Evolutionary conservation across 2,797 vertebrate genomes (phyloP), one percentile per base, ranked within the genome.

Genomic region (Emydoidea blandingii): DNA sequence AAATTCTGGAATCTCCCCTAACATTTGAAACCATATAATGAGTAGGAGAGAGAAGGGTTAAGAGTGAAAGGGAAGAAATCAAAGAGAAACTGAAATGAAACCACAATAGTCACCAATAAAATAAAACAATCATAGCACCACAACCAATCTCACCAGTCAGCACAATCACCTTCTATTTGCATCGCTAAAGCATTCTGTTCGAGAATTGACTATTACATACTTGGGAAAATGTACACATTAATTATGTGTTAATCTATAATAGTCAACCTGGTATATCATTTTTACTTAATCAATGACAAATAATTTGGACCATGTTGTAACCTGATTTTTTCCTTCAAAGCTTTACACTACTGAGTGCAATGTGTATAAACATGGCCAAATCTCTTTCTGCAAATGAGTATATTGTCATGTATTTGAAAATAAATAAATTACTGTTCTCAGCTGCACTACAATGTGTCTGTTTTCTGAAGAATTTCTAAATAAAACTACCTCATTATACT

Each of bases 51-150:
- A 86, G 16, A 76, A 76, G 23, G n/a, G 74, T 23, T 50, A 19
- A 74, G 25, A 72, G 31, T 37, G 78, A 83, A 4, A 25, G 9
- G 34, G 7, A 82, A 82, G n/a, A 50, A 12, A 14, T 53, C 3
- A 1, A 68, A 37, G 50, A 86, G 57, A 21, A 92, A 80, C 18
- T 87, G 78, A 93, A 87, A 72, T 0, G 1, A 25, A 85, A 16
- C 23, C 7, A 87, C 59, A 25, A 2, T 1, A 5, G 5, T 29
- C 0, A 0, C 3, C 1, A 1, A 31, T 79, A 52, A 83, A 62
- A 44, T 18, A 0, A 1, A 2, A 5, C 0, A 0, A 25, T 14
- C 52, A 6, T 31, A 78, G 34, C 34, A 49, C 8, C 0, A 0
- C 2, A 2, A 1, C 23, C 31, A 8, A 31, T 44, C 83, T 83